Percentiles rank a stretch among this genome's conserved stretches.
Conservation (phyloP, 2,888 invertebrate genomes). For the Platerodrilus igneus region DNA sequence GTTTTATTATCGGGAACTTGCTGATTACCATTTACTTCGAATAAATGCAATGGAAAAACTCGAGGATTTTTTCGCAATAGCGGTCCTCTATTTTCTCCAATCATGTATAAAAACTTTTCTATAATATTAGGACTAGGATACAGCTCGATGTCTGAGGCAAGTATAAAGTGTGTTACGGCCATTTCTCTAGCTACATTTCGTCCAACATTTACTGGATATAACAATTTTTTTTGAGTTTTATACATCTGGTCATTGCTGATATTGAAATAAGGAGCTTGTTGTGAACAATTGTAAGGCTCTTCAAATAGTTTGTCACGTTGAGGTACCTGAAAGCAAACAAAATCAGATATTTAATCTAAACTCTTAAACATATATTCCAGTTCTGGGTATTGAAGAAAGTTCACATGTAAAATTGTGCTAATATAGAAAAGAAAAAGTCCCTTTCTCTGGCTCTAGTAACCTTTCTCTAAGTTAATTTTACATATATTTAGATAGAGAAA, state of each 20-base stretch:
- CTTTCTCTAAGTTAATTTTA: too few relatives aligned
- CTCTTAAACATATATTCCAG: too few relatives aligned
- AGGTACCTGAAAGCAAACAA: conserved; percentile 68
- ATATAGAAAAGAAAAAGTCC: too few relatives aligned
- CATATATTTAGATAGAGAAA: too few relatives aligned
- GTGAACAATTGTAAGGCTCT: conserved; percentile 67
- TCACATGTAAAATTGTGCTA: too few relatives aligned
- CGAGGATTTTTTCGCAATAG: conserved; percentile 58
- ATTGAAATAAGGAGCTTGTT: conserved; percentile 64
- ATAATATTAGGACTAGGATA: conserved; percentile 83
- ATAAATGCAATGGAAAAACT: conserved; percentile 85
- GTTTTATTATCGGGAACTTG: conserved; percentile 71
- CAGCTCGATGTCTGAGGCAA: conserved; percentile 86
- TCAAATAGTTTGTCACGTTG: conserved; percentile 58
- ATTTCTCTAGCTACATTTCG: conserved; percentile 83
- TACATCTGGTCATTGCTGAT: conserved; percentile 64
- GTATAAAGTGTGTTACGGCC: conserved; percentile 74
- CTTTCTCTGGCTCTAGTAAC: too few relatives aligned
- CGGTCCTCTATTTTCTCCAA: conserved; percentile 66
- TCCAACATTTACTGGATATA: conserved; percentile 88
- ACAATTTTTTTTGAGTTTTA: conserved; percentile 72
- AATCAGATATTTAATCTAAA: too few relatives aligned
- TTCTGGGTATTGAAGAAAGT: too few relatives aligned
- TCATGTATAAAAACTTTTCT: conserved; percentile 78
- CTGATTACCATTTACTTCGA: conserved; percentile 71